Evolutionary conservation across 2,797 vertebrate genomes (phyloP), one percentile per base, ranked within the genome.

Genomic region (Menidia menidia): DNA sequence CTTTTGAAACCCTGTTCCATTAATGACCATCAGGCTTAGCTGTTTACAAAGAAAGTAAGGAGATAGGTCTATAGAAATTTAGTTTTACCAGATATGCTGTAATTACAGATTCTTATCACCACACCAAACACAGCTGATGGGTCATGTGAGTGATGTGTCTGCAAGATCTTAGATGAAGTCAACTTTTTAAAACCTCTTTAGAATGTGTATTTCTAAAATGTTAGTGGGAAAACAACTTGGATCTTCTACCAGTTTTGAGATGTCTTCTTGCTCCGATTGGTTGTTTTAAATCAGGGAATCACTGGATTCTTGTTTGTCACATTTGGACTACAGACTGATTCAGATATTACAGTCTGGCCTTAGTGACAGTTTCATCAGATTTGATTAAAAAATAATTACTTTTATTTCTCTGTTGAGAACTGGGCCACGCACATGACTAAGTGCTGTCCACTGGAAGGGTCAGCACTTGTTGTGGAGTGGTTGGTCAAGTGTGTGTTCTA

Each of bases 401-500:
- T 51, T 30, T 30, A 30, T 11, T 30, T 31, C 7, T 39, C 35
- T 39, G 35, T 39, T 39, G 35, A 15, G 15, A 43, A 30, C 13
- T 12, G 39, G 53, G 53, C 11, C 32, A 15, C 53, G 18, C 39
- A 1, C 54, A 15, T 13, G 4, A 13, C 18, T 53, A 13, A 31
- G 60, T 57, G 68, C 59, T 76, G 19, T 58, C 61, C 10, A 15
- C 11, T 67, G 74, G 67, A 68, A 73, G 82, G 60, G 67, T 25
- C 59, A 75, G 51, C 81, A 79, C 85, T 87, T 54, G 45, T 18
- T 54, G 10, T 43, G 42, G 39, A 87, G 85, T 61, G 75, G 54
- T 55, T 64, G 59, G 56, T 81, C 53, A 56, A 87, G 82, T 86
- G 86, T 83, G 85, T 85, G 76, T 60, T 79, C 60, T 62, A 55